Percentiles rank a stretch among this genome's conserved stretches.
These are phyloP conservation scores for Aythya baeri DNA, from an alignment of 2,113 vertebrate species.

Conservation along the genomic window DNA sequence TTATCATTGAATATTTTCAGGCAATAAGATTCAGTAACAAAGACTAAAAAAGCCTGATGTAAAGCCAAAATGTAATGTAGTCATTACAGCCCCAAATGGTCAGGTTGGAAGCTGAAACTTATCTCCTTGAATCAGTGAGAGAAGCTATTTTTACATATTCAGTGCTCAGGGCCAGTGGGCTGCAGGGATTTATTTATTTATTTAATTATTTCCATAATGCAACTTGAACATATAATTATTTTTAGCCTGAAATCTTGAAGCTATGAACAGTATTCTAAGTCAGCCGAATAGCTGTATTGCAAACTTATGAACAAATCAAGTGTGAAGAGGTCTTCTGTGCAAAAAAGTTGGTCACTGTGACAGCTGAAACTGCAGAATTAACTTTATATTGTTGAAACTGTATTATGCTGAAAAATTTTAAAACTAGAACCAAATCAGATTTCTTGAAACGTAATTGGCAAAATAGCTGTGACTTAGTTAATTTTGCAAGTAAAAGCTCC, in stretches of 20 bases:
- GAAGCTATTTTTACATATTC: neutral
- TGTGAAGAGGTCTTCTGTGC: rapidly evolving
- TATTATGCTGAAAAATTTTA: neutral
- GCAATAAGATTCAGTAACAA: neutral
- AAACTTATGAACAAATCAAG: neutral
- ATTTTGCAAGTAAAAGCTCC: neutral
- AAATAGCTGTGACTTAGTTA: neutral
- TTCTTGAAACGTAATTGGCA: neutral
- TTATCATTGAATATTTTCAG: neutral
- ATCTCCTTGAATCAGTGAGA: neutral
- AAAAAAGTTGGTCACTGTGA: rapidly evolving
- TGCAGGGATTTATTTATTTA: neutral
- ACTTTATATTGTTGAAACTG: neutral
- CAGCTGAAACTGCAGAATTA: neutral
- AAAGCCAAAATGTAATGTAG: neutral
- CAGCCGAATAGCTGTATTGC: neutral
- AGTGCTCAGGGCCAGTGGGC: neutral
- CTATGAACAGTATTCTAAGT: neutral
- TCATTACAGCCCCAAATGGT: neutral
- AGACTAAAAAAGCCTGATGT: neutral
- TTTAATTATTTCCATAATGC: neutral
- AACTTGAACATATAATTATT: neutral
- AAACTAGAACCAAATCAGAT: neutral
- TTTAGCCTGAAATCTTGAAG: neutral
- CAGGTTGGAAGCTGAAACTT: rapidly evolving